Evolutionary conservation across 35 echinoderm and acorn worm species (phyloP).

Genomic region (Heliocidaris tuberculata): DNA sequence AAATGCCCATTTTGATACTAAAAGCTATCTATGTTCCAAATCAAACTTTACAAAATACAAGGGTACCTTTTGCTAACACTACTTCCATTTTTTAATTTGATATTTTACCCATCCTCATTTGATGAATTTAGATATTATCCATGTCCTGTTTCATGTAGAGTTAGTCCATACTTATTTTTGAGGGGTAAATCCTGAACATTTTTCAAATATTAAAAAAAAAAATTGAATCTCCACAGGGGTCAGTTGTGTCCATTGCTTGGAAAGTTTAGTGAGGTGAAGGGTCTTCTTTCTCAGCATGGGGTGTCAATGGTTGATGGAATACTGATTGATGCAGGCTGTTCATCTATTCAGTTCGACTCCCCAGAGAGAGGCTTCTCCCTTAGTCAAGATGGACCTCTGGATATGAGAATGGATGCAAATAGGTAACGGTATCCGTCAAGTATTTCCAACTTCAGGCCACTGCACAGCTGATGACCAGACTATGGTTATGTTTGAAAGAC

Average conservation of each 20-base stretch:
- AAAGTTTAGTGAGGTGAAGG: constrained; percentile 68
- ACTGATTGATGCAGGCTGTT: constrained; percentile 89
- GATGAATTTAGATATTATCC: not conserved
- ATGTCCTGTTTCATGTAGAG: not conserved
- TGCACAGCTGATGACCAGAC: too few relatives aligned
- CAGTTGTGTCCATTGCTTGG: constrained; percentile 72
- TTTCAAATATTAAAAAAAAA: not conserved
- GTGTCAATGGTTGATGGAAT: constrained; percentile 66
- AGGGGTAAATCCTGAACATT: not conserved
- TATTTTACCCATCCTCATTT: not conserved
- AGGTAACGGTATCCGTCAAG: constrained; percentile 47
- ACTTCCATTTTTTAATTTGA: too few relatives aligned
- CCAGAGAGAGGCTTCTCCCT: constrained; percentile 82
- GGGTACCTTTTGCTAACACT: too few relatives aligned
- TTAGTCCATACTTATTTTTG: not conserved
- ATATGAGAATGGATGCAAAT: constrained; percentile 90
- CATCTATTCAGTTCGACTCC: constrained; percentile 87
- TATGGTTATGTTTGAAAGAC: too few relatives aligned
- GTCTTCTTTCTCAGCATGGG: constrained; percentile 42
- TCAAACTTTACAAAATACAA: too few relatives aligned
- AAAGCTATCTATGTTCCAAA: too few relatives aligned
- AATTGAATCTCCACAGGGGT: constrained; percentile 34
- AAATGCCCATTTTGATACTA: too few relatives aligned
- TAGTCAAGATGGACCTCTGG: constrained; percentile 76
- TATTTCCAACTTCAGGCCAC: too few relatives aligned